phyloP scores from a whole-genome alignment of 2,888 invertebrate genomes.

The Glaucopsyche alexis region DNA sequence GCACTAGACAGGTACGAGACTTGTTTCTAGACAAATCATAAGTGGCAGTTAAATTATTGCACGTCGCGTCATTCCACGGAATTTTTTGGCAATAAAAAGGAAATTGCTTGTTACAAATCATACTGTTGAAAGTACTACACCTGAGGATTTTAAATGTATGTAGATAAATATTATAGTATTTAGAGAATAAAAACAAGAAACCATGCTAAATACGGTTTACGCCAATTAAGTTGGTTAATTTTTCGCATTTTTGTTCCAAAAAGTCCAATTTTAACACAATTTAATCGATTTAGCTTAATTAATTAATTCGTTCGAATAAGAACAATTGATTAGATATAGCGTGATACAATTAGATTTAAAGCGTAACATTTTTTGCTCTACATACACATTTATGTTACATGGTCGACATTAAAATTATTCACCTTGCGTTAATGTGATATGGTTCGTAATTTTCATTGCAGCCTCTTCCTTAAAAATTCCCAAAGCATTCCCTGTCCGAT shows the following conservation, averaged over 20 bases:
- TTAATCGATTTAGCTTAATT: conserved; percentile 43
- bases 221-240: neutral
- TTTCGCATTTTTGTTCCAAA: conserved; percentile 35
- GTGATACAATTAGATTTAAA: conserved; percentile 56
- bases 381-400: conserved; percentile 35
- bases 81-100: conserved; percentile 2
- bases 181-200: neutral
- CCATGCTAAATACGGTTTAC: neutral
- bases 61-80: conserved; percentile 24
- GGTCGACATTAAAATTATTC: neutral
- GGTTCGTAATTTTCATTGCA: neutral
- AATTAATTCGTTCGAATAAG: conserved; percentile 43
- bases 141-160: no score
- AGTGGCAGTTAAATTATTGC: conserved; percentile 28
- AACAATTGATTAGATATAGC: conserved; percentile 52
- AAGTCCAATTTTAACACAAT: conserved; percentile 41
- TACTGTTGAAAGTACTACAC: neutral
- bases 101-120: neutral
- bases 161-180: no score
- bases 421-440: neutral
- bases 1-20: conserved; percentile 62
- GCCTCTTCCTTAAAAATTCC: neutral
- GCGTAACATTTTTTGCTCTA: conserved; percentile 43
- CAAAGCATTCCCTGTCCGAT: conserved; percentile 47
- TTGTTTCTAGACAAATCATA: conserved; percentile 31